phyloP scores from a whole-genome alignment of 1,140 invertebrate genomes.

The Drosophila albomicans region DNA sequence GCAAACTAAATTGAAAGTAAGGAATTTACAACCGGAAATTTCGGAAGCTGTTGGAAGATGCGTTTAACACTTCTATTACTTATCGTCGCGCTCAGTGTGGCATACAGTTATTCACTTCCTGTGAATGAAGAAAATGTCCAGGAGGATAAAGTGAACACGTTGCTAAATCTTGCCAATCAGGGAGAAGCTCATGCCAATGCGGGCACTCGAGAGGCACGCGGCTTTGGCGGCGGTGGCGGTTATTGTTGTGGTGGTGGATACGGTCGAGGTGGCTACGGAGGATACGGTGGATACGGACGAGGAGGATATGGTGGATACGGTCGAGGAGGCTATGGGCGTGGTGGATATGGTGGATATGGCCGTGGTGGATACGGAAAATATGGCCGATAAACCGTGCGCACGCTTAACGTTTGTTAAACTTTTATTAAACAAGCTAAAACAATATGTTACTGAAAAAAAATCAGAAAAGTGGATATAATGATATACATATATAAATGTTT shows the following conservation, averaged over 20 bases:
- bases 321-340: not conserved
- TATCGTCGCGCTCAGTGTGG: constrained; percentile 29
- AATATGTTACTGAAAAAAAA: too few species aligned
- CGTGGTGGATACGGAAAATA: constrained; percentile 4
- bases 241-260: constrained; percentile 24
- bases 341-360: not conserved
- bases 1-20: not conserved
- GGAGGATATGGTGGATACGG: constrained; percentile 13
- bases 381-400: not conserved
- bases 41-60: constrained; percentile 26
- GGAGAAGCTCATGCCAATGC: constrained; percentile 19
- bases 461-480: not conserved
- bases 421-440: too few species aligned
- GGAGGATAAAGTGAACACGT: not conserved
- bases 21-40: not conserved
- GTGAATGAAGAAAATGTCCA: constrained; percentile 1
- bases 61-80: constrained; percentile 39
- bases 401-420: too few species aligned
- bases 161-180: constrained; percentile 11
- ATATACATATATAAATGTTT: not conserved
- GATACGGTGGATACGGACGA: not conserved
- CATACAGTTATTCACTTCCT: constrained; percentile 9
- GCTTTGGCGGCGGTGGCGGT: not conserved
- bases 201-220: constrained; percentile 17
- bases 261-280: constrained; percentile 5